Base-by-base conservation (phyloP, 1,140 invertebrate genomes). In the Acyrthosiphon pisum region DNA sequence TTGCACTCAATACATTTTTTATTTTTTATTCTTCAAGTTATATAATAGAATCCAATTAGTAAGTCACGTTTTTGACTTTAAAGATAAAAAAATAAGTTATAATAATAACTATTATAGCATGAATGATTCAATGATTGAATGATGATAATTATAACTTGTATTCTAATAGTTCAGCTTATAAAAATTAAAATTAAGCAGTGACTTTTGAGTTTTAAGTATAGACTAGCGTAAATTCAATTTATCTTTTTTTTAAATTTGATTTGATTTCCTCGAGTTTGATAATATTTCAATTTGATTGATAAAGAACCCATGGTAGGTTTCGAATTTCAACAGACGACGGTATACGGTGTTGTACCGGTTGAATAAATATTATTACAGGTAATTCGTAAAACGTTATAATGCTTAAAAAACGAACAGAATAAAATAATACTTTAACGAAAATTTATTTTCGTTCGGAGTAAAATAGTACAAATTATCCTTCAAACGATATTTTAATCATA, bases 61-160 rank as follows among this genome's bases (percentile, higher is more conserved):
- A 93, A 53, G 91, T 93, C 91, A 93, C 91, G 91, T 86, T 93
- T 93, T 93, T 93, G 48, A 93, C 81, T 93, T 11, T 44, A 53
- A 41, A n/a, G 23, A 86, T 41, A 37, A 86, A 44, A 91, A 81
- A 92, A 83, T 37, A 81, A 53, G 87, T 50, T 81, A 91, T 44
- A 81, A 50, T 91, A 83, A 92, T 84, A 50, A 48, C 6, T 50
- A n/a, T 53, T 35, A 92, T 84, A 53, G 6, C 22, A n/a, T 44
- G 26, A 68, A 68, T n/a, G 60, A 30, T 68, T 68, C 30, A n/a
- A 68, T 68, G 60, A 68, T n/a, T 91, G 68, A 92, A 53, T 92
- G 81, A 84, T 83, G 30, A 93, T 93, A 93, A 93, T 93, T 93
- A 93, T 86, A 50, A 44, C 14, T 1, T 93, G 23, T 76, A 84